A percentile compares a stretch with the other conserved stretches of the same genome.
Conservation (phyloP, 2,888 invertebrate species). For the Hyposoter dolosus region DNA sequence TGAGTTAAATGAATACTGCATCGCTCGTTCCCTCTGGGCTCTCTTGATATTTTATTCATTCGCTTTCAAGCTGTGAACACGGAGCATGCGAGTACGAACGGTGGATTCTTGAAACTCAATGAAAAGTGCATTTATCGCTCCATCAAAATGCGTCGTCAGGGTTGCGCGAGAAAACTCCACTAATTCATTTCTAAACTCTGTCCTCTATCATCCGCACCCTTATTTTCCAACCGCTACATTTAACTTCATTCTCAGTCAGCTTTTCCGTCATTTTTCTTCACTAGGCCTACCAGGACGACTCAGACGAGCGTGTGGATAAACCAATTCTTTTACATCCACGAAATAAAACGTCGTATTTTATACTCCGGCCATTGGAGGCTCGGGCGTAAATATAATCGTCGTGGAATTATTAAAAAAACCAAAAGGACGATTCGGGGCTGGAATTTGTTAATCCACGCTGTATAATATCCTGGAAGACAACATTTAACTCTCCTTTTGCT, state of each 20-base stretch:
- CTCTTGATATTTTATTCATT: slow-evolving; percentile 29
- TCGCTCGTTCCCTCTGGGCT: slow-evolving; percentile 43
- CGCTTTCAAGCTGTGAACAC: background rate
- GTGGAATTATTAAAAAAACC: background rate
- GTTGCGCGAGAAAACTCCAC: slow-evolving; percentile 67
- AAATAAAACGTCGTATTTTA: background rate
- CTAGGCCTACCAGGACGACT: background rate
- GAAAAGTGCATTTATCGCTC: slow-evolving; percentile 80
- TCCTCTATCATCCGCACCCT: slow-evolving; percentile 22
- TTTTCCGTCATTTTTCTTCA: background rate
- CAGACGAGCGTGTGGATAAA: background rate
- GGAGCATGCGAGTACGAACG: slow-evolving; percentile 54
- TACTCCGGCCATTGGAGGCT: background rate
- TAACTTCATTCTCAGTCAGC: slow-evolving; percentile 4
- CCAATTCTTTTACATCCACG: background rate
- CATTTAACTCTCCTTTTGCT: slow-evolving; percentile 30
- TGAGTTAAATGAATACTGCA: slow-evolving; percentile 78
- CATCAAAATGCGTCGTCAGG: slow-evolving; percentile 67
- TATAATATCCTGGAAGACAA: slow-evolving; percentile 34
- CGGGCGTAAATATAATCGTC: slow-evolving; percentile 28
- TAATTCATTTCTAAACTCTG: background rate
- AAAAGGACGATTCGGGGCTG: too few relatives aligned
- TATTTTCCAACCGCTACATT: background rate
- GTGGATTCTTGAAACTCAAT: slow-evolving; percentile 82
- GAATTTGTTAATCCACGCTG: too few relatives aligned